Base-by-base conservation (phyloP, 2,113 vertebrate genomes). In the Jacana jacana region DNA sequence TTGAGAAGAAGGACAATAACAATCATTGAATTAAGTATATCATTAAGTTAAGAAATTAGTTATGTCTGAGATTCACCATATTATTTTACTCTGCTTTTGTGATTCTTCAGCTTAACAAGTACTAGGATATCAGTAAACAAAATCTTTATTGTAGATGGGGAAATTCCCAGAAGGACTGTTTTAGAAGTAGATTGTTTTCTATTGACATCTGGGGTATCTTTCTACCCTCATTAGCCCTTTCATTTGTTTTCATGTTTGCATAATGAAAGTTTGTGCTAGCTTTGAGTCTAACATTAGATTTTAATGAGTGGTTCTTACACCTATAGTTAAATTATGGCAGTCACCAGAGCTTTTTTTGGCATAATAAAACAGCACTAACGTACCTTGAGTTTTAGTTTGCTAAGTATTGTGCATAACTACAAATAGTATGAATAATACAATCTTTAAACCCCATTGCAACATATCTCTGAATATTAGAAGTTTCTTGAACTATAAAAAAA, bases 211-310 rank as follows among this genome's bases (percentile, higher is more conserved):
- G 55, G 73, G 69, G 55, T 92, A 33, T 72, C 60, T 57, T 93
- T 93, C 86, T 49, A 82, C 42, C 63, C 60, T 95, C 70, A 91
- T 95, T 94, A 96, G 70, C 72, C 60, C 76, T 91, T 76, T 55
- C 65, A 94, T 72, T 75, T 76, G 31, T 93, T 95, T 97, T 88
- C 81, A 73, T 96, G 75, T 92, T 94, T 97, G 89, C 95, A 94
- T 97, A 97, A 94, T 95, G 81, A 76, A 96, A 92, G 64, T 73
- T 84, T 55, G 8, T 83, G 54, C 61, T 87, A 73, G 72, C 68
- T 93, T 94, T 93, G 71, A 71, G 79, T 81, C 69, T 60, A 73
- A 92, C 63, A 88, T 92, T 89, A 54, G 64, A 87, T 90, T 95
- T 94, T 95, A 96, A 95, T 87, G 94, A 94, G 79, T 40, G 9